These are phyloP conservation scores for Anthrax anthrax DNA, from an alignment of 2,888 invertebrate species.

Conservation along the genomic window DNA sequence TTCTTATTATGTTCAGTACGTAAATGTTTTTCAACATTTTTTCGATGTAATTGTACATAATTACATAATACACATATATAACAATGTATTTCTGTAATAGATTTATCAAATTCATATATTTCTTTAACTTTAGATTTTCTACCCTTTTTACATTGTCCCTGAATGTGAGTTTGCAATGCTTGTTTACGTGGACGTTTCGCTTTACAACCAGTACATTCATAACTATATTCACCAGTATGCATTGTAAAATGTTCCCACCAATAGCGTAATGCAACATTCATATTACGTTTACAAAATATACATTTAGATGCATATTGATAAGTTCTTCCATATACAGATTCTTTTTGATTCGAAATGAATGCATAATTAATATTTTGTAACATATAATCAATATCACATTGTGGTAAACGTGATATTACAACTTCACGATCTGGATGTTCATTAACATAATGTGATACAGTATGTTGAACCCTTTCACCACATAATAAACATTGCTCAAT, in stretches of 20 bases:
- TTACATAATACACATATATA: constrained; percentile 8
- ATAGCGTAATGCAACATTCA: constrained; percentile 3
- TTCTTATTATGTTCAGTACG: constrained; percentile 4
- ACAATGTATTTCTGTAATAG: constrained; percentile 3
- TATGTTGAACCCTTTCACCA: constrained; percentile 14
- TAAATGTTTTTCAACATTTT: constrained; percentile 5
- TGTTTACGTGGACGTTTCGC: constrained; percentile 3
- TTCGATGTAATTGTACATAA: constrained; percentile 7
- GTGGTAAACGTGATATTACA: constrained; percentile 4
- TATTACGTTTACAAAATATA: constrained; percentile 7
- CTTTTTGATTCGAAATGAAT: constrained; percentile 2
- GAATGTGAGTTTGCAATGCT: constrained; percentile 1
- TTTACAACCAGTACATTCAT: constrained; percentile 3
- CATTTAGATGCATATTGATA: constrained; percentile 6
- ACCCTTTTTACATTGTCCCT: constrained; percentile 1
- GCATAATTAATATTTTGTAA: constrained; percentile 4
- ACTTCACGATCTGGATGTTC: constrained; percentile 8
- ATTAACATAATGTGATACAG: constrained; percentile 13
- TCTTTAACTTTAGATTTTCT: not conserved
- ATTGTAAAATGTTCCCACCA: constrained; percentile 9
- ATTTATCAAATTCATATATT: constrained; percentile 4
- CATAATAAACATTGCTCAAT: constrained; percentile 18
- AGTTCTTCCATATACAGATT: not conserved
- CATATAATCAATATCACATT: constrained; percentile 5
- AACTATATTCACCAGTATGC: constrained; percentile 7